Conservation (phyloP, 2,888 invertebrate genomes). For the Ceriagrion tenellum region DNA sequence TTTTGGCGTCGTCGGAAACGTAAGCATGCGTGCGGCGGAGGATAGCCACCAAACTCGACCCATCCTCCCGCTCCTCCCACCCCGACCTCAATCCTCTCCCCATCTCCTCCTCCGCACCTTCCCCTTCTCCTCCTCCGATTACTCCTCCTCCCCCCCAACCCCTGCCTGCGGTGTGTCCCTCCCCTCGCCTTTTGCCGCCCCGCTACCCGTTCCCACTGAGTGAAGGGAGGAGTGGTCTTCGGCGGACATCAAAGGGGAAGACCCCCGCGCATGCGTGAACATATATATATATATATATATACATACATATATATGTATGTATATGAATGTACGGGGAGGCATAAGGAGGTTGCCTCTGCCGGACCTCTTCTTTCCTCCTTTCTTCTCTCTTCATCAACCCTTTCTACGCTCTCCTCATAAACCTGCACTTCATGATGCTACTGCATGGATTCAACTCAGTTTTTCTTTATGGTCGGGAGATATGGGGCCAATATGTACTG, state of each 20-base stretch:
- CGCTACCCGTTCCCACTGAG: constrained; percentile 52
- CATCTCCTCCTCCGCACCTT: neutral
- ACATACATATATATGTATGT: neutral
- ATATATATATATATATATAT: no score
- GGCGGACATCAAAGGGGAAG: constrained; percentile 44
- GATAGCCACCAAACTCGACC: constrained; percentile 34
- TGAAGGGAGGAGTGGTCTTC: constrained; percentile 30
- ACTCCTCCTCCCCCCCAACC: no score
- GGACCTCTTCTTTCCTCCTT: neutral
- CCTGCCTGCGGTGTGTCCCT: neutral
- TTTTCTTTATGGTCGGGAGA: no score
- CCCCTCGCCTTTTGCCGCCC: neutral
- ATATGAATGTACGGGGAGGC: neutral
- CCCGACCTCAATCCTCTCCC: neutral
- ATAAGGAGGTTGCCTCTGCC: neutral
- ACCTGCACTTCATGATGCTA: no score
- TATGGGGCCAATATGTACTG: no score
- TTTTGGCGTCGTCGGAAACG: constrained; percentile 57
- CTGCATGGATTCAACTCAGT: no score
- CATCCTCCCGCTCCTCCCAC: neutral
- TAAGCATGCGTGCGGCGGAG: constrained; percentile 64
- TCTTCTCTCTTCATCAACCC: neutral
- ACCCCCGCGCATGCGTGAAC: constrained; percentile 59
- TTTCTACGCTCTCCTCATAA: no score
- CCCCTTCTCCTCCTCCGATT: no score